Conservation (phyloP, 2,888 invertebrate genomes). For the Beris chalybata region DNA sequence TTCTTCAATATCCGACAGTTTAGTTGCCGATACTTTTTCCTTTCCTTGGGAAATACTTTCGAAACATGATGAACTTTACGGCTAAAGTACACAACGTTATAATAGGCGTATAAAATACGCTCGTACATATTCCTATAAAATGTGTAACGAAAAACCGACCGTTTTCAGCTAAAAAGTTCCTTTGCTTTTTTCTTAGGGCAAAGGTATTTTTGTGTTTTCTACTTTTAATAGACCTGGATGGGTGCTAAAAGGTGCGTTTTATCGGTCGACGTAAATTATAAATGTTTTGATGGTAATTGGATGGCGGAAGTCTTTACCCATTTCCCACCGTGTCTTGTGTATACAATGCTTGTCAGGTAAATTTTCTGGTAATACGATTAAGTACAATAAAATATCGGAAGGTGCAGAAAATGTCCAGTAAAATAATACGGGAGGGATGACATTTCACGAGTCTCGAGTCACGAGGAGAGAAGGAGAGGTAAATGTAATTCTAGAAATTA, state of each 20-base stretch:
- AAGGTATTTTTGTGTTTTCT: no score
- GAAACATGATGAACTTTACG: background rate
- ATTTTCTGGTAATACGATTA: constrained; percentile 29
- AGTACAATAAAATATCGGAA: constrained; percentile 17
- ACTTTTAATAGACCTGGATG: constrained; percentile 29
- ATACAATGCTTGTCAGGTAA: constrained; percentile 17
- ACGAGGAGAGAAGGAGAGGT: background rate
- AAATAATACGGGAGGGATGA: background rate
- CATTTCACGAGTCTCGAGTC: no score
- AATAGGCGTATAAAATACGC: background rate
- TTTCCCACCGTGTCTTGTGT: background rate
- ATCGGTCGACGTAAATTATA: constrained; percentile 31
- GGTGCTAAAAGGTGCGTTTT: constrained; percentile 33
- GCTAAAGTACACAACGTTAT: background rate
- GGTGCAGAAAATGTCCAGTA: constrained; percentile 13
- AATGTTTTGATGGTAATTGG: constrained; percentile 34
- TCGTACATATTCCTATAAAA: background rate
- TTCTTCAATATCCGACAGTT: no score
- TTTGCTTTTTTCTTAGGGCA: background rate
- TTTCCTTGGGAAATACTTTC: background rate
- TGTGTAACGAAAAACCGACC: no score
- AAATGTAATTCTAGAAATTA: no score
- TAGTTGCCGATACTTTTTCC: background rate
- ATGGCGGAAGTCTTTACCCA: constrained; percentile 23
- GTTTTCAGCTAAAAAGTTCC: background rate